Evolutionary conservation across 2,888 invertebrate genomes (phyloP), one percentile per base, ranked within the genome.

Genomic region (Leptinotarsa haldemani): DNA sequence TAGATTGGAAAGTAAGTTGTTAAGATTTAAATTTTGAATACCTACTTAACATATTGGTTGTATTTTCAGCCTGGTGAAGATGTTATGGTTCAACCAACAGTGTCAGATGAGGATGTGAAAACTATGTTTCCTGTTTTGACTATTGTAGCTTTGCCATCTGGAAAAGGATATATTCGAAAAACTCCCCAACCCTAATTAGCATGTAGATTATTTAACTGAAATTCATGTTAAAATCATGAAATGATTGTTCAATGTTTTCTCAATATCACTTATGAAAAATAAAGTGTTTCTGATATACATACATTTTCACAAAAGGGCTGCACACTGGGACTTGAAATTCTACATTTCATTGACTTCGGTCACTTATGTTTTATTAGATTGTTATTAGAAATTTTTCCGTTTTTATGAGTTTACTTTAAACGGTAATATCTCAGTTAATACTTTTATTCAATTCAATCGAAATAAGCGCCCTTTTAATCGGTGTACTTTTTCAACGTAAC

Each of bases 61-160:
- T 90, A 9, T 9, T 40, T 90, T 52, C 86, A 97, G 94, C 88
- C 89, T 85, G 97, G 97, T 7, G 93, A 92, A 3, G 90, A 93
- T 30, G 97, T 97, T 80, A 98, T 98, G 97, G 93, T 99, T 47
- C 89, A 96, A 77, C 98, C 98, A 1, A 91, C 91, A 1, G 89
- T 98, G 0, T 89, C 92, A 1, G 90, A 92, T 5, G 93, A 93
- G 20, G 93, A 97, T 82, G 90, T 93, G 4, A 87, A 89, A 25
- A 88, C 88, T 70, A 86, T 93, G 50, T 97, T 97, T 86, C 95
- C 95, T 0, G 93, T 92, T 15, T 90, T 94, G 13, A 91, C 91
- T 46, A 90, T 91, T 3, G 86, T 94, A 12, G 88, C 90, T 5
- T 86, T 98, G 79, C 97, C 97, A 0, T 98, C 97, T 0, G 95